phyloP scores from a whole-genome alignment of 2,797 vertebrate genomes.

The Liparis tanakae region DNA sequence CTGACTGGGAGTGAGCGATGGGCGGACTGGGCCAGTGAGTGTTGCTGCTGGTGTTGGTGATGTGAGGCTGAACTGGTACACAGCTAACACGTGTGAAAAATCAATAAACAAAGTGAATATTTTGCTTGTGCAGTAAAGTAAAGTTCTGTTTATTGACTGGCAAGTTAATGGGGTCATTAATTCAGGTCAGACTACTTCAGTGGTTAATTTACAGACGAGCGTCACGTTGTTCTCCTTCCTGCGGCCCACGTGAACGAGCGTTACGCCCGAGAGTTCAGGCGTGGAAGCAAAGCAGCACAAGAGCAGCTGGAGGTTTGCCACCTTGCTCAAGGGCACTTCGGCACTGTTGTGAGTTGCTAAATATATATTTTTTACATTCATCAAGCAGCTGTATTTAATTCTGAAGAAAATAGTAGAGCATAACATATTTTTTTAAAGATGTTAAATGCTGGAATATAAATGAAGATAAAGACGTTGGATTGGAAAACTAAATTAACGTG shows the following conservation, averaged over 20 bases:
- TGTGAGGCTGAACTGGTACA: conserved; percentile 7
- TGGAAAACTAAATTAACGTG: not conserved
- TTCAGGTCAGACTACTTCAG: not conserved
- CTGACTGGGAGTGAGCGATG: conserved; percentile 37
- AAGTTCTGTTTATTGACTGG: conserved; percentile 5
- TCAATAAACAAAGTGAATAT: conserved; percentile 29
- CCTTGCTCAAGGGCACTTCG: not conserved
- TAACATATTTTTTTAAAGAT: not conserved
- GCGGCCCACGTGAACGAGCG: not conserved
- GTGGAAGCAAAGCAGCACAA: not conserved
- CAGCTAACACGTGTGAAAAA: conserved; percentile 32
- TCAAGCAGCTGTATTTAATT: not conserved
- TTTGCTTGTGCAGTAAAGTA: not conserved
- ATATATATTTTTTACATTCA: not conserved
- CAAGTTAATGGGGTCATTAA: not conserved
- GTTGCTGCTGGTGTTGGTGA: conserved; percentile 22
- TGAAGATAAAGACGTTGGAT: not conserved
- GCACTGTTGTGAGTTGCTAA: not conserved
- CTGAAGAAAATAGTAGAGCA: not conserved
- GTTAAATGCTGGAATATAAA: not conserved
- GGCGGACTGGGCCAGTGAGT: not conserved
- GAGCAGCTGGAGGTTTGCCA: not conserved
- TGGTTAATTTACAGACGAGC: not conserved
- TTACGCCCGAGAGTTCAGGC: not conserved
- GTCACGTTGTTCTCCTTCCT: not conserved